Evolutionary conservation across 2,888 invertebrate genomes (phyloP), one percentile per base, ranked within the genome.

Genomic region (Drosophila algonquin): DNA sequence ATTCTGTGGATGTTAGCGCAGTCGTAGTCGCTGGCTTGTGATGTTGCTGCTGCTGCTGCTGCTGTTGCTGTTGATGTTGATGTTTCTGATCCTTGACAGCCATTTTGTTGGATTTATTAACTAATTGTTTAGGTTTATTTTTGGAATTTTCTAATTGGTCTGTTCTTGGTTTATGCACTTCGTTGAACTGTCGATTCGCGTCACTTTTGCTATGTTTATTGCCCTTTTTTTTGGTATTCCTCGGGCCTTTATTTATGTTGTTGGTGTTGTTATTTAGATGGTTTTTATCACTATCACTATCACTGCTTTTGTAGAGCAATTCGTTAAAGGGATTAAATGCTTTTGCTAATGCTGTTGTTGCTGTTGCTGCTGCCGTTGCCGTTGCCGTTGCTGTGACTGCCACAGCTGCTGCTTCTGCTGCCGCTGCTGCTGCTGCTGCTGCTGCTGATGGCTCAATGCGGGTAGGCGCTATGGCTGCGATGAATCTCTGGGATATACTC

Each of bases 61-160:
- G n/a, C 24, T 50, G 12, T 7, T 50, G 52, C 35, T n/a, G 40
- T 60, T 21, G 75, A 59, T n/a, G 40, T 60, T 21, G 75, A 59
- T 57, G 53, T 24, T 59, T 76, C 30, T 73, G 62, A 56, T 74
- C 59, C 50, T 71, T 76, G 65, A 53, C 76, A 68, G 54, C 71
- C 60, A 58, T 72, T 67, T 63, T 78, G 69, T 59, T 72, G 50
- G 50, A 56, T 75, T 73, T 75, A 56, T 73, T 76, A 54, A 64
- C 77, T 73, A 74, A 73, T 71, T 75, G 74, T 63, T 74, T 73
- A 64, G 63, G 67, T 53, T 71, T 74, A 75, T 89, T 83, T 89
- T 83, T 89, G 88, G 84, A 81, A 77, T 79, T 84, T 87, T 89
- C 89, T 89, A 85, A 89, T 90, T 90, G 87, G 77, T 89, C 83